Evolutionary conservation across 1,140 invertebrate species (phyloP).

Genomic region (Pseudomyrmex cubaensis): DNA sequence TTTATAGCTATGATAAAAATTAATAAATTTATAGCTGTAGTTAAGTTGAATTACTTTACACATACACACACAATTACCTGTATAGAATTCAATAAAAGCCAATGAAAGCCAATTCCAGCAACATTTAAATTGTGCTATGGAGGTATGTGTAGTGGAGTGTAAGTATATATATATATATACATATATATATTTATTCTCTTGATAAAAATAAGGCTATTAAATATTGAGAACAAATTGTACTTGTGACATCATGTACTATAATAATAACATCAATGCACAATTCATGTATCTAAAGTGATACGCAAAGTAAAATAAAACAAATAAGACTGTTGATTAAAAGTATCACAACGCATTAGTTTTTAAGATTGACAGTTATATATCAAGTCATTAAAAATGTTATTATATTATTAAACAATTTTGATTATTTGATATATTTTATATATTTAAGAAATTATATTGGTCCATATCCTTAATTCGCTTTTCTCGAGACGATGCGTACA

Average conservation of each 20-base stretch:
- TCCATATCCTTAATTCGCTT: too few species aligned
- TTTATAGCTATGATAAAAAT: constrained; percentile 56
- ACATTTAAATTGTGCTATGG: constrained; percentile 64
- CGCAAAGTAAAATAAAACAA: not conserved
- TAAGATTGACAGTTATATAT: constrained; percentile 1
- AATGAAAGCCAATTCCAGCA: constrained; percentile 75
- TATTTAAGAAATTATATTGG: too few species aligned
- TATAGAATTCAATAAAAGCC: constrained; percentile 79
- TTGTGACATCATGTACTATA: constrained; percentile 35
- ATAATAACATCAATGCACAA: constrained; percentile 14
- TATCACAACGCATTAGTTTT: not conserved
- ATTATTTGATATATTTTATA: not conserved
- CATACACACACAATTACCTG: constrained; percentile 72
- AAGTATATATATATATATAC: constrained; percentile 52
- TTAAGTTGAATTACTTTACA: constrained; percentile 74
- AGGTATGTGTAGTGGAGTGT: constrained; percentile 58
- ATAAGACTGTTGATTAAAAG: not conserved
- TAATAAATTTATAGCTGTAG: constrained; percentile 75
- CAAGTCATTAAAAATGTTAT: constrained; percentile 31
- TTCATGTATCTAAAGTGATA: too few species aligned
- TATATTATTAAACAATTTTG: constrained; percentile 14
- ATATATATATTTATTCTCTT: too few species aligned
- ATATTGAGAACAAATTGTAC: not conserved
- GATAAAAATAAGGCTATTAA: constrained; percentile 18
- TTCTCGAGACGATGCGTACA: too few species aligned